These are phyloP conservation scores for Euphonia xanthogaster DNA, from an alignment of 2,797 vertebrate species.

Conservation along the genomic window DNA sequence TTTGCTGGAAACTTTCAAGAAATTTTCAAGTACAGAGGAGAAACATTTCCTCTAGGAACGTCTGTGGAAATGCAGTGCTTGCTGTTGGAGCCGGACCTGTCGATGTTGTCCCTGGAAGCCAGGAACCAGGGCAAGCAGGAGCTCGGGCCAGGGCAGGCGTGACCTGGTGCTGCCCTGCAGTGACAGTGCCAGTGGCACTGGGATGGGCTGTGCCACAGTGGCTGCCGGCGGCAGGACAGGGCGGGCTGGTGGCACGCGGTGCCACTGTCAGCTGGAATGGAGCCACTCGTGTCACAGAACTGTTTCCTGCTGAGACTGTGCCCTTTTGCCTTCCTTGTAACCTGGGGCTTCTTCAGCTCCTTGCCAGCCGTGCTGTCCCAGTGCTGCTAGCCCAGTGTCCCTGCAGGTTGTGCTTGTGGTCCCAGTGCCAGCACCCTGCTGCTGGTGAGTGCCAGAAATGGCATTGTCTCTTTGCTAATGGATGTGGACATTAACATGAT, in stretches of 20 bases:
- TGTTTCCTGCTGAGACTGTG: accelerated
- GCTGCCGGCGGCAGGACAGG: not conserved
- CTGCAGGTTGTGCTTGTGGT: accelerated
- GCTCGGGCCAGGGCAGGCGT: accelerated
- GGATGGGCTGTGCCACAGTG: accelerated
- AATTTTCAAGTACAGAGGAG: not conserved
- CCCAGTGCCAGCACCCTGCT: accelerated
- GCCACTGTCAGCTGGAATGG: accelerated
- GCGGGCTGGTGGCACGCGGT: accelerated
- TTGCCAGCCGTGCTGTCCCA: accelerated
- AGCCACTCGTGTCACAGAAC: accelerated
- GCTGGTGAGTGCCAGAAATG: not conserved
- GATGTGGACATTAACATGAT: not conserved
- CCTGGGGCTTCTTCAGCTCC: not conserved
- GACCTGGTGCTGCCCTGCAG: accelerated
- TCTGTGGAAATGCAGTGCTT: not conserved
- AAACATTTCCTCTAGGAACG: not conserved
- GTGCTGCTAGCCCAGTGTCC: accelerated
- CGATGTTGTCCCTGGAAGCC: accelerated
- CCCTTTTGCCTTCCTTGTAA: not conserved
- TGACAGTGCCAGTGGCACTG: accelerated
- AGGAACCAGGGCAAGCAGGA: accelerated
- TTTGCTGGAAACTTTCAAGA: not conserved
- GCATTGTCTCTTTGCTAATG: not conserved
- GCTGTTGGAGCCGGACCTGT: not conserved